These are phyloP conservation scores for Stercorarius parasiticus DNA, from an alignment of 2,113 vertebrate species.

Conservation along the genomic window DNA sequence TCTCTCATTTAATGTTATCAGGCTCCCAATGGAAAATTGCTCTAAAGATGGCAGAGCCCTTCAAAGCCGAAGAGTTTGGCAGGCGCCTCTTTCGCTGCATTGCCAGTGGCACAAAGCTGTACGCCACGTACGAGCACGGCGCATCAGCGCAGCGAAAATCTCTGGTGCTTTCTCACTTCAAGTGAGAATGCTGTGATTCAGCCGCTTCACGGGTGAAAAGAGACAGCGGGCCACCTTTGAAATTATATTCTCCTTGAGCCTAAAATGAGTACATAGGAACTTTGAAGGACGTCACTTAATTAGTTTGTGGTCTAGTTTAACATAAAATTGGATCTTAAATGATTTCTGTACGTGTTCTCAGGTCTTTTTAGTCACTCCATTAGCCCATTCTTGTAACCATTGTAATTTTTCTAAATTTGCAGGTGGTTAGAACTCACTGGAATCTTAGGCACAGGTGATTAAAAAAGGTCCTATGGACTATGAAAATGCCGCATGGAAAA, in stretches of 20 bases:
- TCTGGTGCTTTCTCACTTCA: neutral
- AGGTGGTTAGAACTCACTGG: neutral
- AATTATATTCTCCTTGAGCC: neutral
- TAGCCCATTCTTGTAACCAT: neutral
- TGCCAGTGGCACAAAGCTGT: neutral
- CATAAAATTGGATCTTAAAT: neutral
- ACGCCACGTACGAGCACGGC: rapidly evolving
- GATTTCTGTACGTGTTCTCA: neutral
- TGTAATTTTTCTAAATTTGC: neutral
- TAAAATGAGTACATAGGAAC: neutral
- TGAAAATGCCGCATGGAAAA: neutral
- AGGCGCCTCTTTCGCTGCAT: rapidly evolving
- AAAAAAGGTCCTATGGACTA: neutral
- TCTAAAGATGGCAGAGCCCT: neutral
- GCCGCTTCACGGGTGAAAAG: neutral
- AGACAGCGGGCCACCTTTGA: rapidly evolving
- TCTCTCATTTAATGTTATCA: neutral
- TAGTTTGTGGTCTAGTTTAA: neutral
- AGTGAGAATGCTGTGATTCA: neutral
- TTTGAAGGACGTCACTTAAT: neutral
- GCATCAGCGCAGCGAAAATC: rapidly evolving
- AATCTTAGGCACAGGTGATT: neutral
- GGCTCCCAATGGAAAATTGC: neutral
- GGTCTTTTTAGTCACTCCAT: neutral
- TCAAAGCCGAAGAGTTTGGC: neutral